Evolutionary conservation across 2,888 invertebrate species (phyloP).

Genomic region (Chelonus formosanus): DNA sequence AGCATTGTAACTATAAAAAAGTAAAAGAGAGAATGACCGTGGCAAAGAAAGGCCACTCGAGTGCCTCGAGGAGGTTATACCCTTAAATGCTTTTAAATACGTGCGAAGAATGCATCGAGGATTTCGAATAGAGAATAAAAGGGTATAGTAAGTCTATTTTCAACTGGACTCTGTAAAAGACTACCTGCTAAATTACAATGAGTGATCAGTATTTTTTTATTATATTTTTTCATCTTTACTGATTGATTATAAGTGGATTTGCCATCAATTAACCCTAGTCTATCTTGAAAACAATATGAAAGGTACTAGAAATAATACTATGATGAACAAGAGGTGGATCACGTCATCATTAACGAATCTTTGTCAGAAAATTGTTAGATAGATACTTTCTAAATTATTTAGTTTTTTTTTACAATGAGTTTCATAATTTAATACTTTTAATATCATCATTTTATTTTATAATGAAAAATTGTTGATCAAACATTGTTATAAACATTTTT

Average conservation of each 20-base stretch:
- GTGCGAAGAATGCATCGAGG: conserved; percentile 44
- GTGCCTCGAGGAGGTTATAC: conserved; percentile 42
- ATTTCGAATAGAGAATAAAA: conserved; percentile 25
- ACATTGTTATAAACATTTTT: too few relatives aligned
- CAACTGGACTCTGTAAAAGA: conserved; percentile 15
- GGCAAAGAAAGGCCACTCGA: conserved; percentile 47
- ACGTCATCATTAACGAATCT: conserved; percentile 5
- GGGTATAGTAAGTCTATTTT: conserved; percentile 29
- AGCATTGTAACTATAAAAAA: conserved; percentile 43
- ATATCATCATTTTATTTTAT: too few relatives aligned
- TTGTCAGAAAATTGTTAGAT: conserved; percentile 17
- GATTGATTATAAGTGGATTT: too few relatives aligned
- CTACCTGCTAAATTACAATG: conserved; percentile 45
- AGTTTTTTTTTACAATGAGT: too few relatives aligned
- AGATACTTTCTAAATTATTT: neutral
- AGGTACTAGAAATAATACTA: too few relatives aligned
- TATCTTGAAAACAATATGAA: too few relatives aligned
- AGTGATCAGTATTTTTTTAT: conserved; percentile 36
- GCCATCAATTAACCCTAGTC: too few relatives aligned
- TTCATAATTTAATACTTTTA: too few relatives aligned
- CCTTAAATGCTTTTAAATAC: conserved; percentile 59
- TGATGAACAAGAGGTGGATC: conserved; percentile 12
- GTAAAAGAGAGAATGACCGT: conserved; percentile 31
- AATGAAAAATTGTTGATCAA: too few relatives aligned
- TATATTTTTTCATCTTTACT: neutral